These are phyloP conservation scores for Recurvirostra avosetta DNA, from an alignment of 2,113 vertebrate genomes.

Conservation along the genomic window DNA sequence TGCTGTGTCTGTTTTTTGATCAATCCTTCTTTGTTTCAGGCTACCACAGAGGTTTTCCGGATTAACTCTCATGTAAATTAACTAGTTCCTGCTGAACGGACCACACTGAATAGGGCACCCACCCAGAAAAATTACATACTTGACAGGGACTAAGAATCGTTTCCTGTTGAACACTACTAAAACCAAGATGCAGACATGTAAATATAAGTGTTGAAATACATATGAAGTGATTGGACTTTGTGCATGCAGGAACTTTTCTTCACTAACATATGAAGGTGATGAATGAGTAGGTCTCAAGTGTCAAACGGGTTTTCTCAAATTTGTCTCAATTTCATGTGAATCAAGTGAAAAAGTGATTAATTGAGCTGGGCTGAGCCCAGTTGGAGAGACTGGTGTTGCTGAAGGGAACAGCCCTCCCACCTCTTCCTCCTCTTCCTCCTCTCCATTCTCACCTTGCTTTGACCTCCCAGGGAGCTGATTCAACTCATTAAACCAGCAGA, in stretches of 20 bases:
- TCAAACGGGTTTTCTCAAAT: background rate
- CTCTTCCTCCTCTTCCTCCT: background rate
- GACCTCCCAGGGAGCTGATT: background rate
- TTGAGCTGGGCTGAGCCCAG: background rate
- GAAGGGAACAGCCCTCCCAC: background rate
- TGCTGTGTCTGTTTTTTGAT: conserved; percentile 32
- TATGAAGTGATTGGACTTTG: background rate
- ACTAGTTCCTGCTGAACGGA: background rate
- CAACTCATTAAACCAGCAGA: background rate
- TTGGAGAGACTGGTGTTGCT: background rate
- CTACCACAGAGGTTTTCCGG: background rate
- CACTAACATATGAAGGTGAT: background rate
- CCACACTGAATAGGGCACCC: background rate
- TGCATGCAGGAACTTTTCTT: background rate
- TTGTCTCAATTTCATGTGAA: background rate
- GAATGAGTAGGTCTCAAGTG: background rate
- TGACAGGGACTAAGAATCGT: background rate
- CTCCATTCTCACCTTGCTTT: background rate
- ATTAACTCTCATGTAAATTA: conserved; percentile 41
- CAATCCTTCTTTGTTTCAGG: conserved; percentile 44
- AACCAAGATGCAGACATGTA: background rate
- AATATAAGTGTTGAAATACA: background rate
- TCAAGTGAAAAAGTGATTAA: background rate
- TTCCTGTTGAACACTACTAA: background rate
- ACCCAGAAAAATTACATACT: background rate